Evolutionary conservation across 1,140 invertebrate species (phyloP).

Genomic region (Goniozus legneri): DNA sequence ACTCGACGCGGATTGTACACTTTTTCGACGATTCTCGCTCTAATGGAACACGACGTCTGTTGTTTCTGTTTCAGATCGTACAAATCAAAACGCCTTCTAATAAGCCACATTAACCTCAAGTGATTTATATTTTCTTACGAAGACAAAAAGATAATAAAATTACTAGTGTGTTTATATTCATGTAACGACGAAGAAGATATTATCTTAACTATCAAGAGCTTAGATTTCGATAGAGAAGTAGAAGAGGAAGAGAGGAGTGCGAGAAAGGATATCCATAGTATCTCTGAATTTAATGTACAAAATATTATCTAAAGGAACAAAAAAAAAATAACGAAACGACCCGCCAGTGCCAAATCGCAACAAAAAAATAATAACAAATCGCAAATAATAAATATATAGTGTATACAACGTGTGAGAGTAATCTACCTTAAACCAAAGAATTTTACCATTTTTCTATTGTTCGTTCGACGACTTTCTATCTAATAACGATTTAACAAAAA

Average conservation of each 20-base stretch:
- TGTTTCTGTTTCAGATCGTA: conserved; percentile 54
- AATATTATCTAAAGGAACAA: conserved; percentile 31
- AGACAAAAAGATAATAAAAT: conserved; percentile 48
- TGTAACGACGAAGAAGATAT: conserved; percentile 18
- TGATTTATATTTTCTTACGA: conserved; percentile 58
- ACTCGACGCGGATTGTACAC: too few species aligned
- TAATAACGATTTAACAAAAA: conserved; percentile 8
- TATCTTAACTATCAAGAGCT: conserved; percentile 19
- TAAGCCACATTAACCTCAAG: conserved; percentile 57
- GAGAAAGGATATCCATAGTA: conserved; percentile 36
- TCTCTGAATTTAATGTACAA: conserved; percentile 54
- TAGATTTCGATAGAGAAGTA: conserved; percentile 12
- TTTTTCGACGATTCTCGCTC: too few species aligned
- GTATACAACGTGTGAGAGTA: conserved; percentile 2
- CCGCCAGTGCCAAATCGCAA: conserved; percentile 54
- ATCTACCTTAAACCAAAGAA: conserved; percentile 53
- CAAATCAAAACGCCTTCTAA: conserved; percentile 57
- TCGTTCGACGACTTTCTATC: conserved; percentile 35
- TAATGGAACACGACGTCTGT: too few species aligned
- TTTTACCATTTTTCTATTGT: conserved; percentile 54
- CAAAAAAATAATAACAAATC: conserved; percentile 14
- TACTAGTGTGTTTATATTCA: conserved; percentile 55
- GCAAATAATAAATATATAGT: conserved; percentile 9
- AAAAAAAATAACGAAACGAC: conserved; percentile 36
- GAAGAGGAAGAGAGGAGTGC: conserved; percentile 12